These are phyloP conservation scores for Spicauda simplicius DNA, from an alignment of 2,888 invertebrate genomes.

Conservation along the genomic window DNA sequence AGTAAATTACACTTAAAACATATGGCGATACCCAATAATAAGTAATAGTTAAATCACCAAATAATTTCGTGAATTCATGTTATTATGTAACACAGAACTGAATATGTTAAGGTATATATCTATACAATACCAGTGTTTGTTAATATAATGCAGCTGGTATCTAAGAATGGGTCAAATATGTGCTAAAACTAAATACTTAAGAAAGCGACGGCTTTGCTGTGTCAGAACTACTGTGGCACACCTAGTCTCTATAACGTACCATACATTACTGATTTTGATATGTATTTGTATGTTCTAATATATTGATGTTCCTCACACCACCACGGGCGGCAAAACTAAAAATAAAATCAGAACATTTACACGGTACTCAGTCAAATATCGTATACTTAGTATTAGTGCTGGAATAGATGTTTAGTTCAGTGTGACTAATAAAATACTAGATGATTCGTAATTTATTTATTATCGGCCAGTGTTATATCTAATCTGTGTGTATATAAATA, in stretches of 20 bases:
- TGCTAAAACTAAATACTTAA: slow-evolving; percentile 30
- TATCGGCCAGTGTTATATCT: slow-evolving; percentile 32
- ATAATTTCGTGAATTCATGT: neutral
- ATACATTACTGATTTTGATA: slow-evolving; percentile 49
- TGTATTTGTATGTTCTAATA: slow-evolving; percentile 50
- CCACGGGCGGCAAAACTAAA: slow-evolving; percentile 81
- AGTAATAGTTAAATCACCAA: neutral
- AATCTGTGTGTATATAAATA: slow-evolving; percentile 45
- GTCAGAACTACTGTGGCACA: slow-evolving; percentile 54
- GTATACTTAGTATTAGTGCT: slow-evolving; percentile 10
- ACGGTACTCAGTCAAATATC: slow-evolving; percentile 13
- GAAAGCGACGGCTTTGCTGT: slow-evolving; percentile 41
- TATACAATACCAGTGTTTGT: slow-evolving; percentile 11
- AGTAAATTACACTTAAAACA: neutral
- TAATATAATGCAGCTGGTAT: slow-evolving; percentile 20
- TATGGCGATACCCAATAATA: neutral
- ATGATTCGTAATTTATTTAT: slow-evolving; percentile 42
- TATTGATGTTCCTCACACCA: slow-evolving; percentile 67
- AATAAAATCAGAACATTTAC: slow-evolving; percentile 59
- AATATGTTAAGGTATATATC: neutral
- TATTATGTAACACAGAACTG: neutral
- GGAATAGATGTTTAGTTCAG: slow-evolving; percentile 3
- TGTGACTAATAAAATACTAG: slow-evolving; percentile 45
- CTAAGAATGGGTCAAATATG: slow-evolving; percentile 17
- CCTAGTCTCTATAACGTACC: slow-evolving; percentile 63